phyloP scores from a whole-genome alignment of 1,140 invertebrate genomes.

The Dendrolimus kikuchii region DNA sequence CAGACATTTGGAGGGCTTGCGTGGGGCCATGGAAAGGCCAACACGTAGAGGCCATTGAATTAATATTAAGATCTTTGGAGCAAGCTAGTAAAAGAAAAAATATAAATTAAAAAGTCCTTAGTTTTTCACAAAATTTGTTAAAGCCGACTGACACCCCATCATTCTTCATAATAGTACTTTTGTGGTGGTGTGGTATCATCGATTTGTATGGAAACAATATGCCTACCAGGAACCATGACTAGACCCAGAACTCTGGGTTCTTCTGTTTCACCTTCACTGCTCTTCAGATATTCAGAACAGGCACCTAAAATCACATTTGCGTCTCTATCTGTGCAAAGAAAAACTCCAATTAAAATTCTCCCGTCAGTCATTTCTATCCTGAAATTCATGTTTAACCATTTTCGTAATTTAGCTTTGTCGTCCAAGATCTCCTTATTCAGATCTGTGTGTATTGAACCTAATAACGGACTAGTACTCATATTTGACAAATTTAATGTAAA shows the following conservation, averaged over 20 bases:
- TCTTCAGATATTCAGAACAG: slow-evolving; percentile 86
- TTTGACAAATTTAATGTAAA: slow-evolving; percentile 57
- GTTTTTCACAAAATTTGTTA: too few species aligned
- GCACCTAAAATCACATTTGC: slow-evolving; percentile 92
- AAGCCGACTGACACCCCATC: too few species aligned
- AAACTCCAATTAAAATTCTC: slow-evolving; percentile 87
- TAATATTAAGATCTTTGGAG: too few species aligned
- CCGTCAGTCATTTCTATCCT: slow-evolving; percentile 94
- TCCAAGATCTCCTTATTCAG: slow-evolving; percentile 30
- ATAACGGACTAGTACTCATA: too few species aligned
- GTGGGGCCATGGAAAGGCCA: too few species aligned
- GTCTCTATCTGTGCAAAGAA: slow-evolving; percentile 93
- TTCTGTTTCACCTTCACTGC: slow-evolving; percentile 75
- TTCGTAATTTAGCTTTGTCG: slow-evolving; percentile 78
- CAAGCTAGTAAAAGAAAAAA: too few species aligned
- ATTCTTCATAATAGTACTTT: slow-evolving; percentile 55
- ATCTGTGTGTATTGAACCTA: too few species aligned
- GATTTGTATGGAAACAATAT: slow-evolving; percentile 87
- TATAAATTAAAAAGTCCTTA: too few species aligned
- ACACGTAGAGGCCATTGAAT: too few species aligned
- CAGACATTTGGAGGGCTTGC: too few species aligned
- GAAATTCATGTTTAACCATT: slow-evolving; percentile 89
- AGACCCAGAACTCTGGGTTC: slow-evolving; percentile 89
- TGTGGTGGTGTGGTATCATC: slow-evolving; percentile 70
- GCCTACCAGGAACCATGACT: slow-evolving; percentile 92